These are phyloP conservation scores for Brachionus asplanchnoidis DNA, from an alignment of 1,140 invertebrate genomes.

Conservation along the genomic window DNA sequence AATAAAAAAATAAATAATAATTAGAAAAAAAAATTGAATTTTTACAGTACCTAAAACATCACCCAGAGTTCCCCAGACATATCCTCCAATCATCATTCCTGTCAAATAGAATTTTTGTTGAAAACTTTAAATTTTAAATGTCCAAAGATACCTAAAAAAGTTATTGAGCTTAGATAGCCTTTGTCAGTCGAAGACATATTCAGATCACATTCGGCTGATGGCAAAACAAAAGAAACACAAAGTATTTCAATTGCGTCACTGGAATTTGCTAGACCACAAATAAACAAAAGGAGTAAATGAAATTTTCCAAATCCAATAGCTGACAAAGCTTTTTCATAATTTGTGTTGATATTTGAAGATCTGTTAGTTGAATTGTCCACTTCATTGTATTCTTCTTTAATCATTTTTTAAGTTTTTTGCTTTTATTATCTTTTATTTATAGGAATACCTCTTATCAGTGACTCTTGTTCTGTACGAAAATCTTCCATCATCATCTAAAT, in stretches of 20 bases:
- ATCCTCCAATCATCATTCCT: conserved; percentile 90
- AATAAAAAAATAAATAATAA: not conserved
- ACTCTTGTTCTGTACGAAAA: not conserved
- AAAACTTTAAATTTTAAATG: conserved; percentile 45
- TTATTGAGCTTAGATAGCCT: conserved; percentile 65
- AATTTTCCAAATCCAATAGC: conserved; percentile 76
- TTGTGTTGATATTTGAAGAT: not conserved
- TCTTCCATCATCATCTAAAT: not conserved
- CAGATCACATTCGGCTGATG: conserved; percentile 84
- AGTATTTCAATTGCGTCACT: conserved; percentile 86
- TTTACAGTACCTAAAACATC: conserved; percentile 67
- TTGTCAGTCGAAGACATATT: conserved; percentile 76
- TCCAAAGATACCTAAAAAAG: conserved; percentile 59
- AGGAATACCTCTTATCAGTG: conserved; percentile 9
- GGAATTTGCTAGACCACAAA: conserved; percentile 85
- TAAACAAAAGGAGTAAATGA: conserved; percentile 76
- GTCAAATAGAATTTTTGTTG: conserved; percentile 41
- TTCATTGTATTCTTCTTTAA: not conserved
- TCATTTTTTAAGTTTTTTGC: not conserved
- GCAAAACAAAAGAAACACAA: conserved; percentile 82
- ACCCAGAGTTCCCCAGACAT: conserved; percentile 81
- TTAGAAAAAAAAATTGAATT: not conserved
- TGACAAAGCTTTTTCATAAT: conserved; percentile 23
- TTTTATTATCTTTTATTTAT: not conserved
- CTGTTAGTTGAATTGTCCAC: not conserved